Base-by-base conservation (phyloP, 2,888 invertebrate species). In the Caenorhabditis afra region DNA sequence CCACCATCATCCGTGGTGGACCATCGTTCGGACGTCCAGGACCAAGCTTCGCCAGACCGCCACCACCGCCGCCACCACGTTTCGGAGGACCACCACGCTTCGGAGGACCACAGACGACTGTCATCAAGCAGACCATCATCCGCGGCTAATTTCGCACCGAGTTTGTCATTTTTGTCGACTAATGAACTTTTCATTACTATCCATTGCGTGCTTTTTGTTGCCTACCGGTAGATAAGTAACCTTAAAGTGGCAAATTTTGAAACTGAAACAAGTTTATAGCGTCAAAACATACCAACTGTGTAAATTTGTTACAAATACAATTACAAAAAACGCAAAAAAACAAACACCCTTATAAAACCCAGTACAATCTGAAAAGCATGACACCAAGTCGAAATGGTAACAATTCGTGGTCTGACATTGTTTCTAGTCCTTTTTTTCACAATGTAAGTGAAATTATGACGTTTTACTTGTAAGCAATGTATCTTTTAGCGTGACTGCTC, bases 1-100 rank as follows among this genome's bases (percentile, higher is more conserved):
- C 79, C 20, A 79, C 79, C 35, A 62, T 78, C 58, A 71, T 78
- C 45, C 55, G 61, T 7, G 45, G 53, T 11, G 67, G 78, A 50
- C 44, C 44, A 18, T 52, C 61, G 29, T 61, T 45, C 55, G 66
- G 66, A 52, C 62, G 61, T 37, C 61, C 61, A 55, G 55, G 75
- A 11, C 55, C 59, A 52, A 55, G 61, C 22, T 67, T 75, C 61
- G 64, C 53, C 61, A 53, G 70, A 71, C 62, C 62, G 62, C 62
- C 71, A 64, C 50, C 64, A 53, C 59, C 59, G 41, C 67, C 68
- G 59, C 29, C 29, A n/a, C n/a, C n/a, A 29, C 29, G 29, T 29
- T 58, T 58, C 59, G 37, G 45, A 47, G 20, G 70, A 70, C 50
- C 50, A 22, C 52, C 44, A 45, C 37, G 70, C 16, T n/a, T n/a